phyloP scores from a whole-genome alignment of 2,113 vertebrate genomes.

The Geococcyx californianus region DNA sequence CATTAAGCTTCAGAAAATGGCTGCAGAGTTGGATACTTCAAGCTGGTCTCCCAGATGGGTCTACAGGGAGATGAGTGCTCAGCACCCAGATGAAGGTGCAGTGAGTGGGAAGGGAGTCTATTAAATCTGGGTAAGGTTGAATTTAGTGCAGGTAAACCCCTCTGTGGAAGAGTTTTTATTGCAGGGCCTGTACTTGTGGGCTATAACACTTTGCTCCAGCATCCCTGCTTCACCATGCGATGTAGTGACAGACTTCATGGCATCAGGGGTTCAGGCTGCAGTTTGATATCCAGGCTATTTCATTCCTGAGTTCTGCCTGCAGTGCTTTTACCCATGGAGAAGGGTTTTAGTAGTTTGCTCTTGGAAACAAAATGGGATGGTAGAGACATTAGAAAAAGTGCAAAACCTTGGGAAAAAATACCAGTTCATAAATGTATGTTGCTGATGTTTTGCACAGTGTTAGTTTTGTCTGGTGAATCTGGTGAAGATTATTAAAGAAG shows the following conservation, averaged over 20 bases:
- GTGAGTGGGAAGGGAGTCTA: neutral
- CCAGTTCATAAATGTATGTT: neutral
- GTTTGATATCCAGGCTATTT: neutral
- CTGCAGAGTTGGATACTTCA: neutral
- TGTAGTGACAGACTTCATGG: neutral
- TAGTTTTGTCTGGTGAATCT: neutral
- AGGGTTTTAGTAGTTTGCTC: neutral
- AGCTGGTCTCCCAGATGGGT: neutral
- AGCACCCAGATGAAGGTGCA: neutral
- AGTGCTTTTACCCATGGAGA: neutral
- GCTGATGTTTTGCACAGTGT: neutral
- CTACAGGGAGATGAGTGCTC: rapidly evolving
- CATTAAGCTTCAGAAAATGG: neutral
- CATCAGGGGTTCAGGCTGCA: neutral
- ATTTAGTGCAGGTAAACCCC: neutral
- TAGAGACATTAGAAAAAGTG: neutral
- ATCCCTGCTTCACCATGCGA: neutral
- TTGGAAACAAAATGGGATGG: neutral
- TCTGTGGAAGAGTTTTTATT: neutral
- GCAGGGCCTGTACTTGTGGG: neutral
- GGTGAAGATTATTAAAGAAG: neutral
- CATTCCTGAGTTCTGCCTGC: neutral
- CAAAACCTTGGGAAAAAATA: neutral
- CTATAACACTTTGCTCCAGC: neutral
- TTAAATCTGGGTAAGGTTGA: neutral